A percentile compares a stretch with the other conserved stretches of the same genome.
Conservation (phyloP, 2,797 vertebrate genomes). For the Alectoris magna region DNA sequence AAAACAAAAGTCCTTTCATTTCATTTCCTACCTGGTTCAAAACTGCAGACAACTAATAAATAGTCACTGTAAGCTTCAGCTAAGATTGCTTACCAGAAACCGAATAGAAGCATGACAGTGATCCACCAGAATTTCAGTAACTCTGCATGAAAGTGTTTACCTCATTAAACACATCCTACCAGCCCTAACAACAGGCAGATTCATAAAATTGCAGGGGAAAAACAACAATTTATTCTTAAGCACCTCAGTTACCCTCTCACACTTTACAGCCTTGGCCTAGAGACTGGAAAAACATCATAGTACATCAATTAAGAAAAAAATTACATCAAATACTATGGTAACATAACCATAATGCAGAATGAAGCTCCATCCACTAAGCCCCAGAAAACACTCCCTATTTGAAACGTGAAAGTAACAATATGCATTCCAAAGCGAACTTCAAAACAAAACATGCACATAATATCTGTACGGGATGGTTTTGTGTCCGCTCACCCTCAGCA, state of each 20-base stretch:
- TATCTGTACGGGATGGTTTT: not conserved
- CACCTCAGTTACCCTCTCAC: not conserved
- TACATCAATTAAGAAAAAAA: not conserved
- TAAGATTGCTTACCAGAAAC: not conserved
- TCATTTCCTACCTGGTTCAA: not conserved
- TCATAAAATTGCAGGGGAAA: not conserved
- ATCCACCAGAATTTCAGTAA: not conserved
- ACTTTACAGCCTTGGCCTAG: not conserved
- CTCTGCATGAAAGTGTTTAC: not conserved
- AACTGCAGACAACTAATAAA: not conserved
- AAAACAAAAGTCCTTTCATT: not conserved
- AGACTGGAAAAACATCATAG: not conserved
- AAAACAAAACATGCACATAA: not conserved
- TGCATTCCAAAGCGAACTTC: not conserved
- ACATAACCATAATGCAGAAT: not conserved
- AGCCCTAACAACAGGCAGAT: not conserved
- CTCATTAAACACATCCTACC: not conserved
- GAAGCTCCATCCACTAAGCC: fast-evolving
- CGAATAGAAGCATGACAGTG: not conserved
- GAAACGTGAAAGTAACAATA: not conserved
- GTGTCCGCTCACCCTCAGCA: not conserved
- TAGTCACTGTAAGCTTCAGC: not conserved
- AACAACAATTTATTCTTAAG: not conserved
- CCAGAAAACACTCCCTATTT: not conserved
- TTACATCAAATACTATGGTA: not conserved